Evolutionary conservation across 92 coral and sea anemone species (phyloP).

Genomic region (Porites evermanni): DNA sequence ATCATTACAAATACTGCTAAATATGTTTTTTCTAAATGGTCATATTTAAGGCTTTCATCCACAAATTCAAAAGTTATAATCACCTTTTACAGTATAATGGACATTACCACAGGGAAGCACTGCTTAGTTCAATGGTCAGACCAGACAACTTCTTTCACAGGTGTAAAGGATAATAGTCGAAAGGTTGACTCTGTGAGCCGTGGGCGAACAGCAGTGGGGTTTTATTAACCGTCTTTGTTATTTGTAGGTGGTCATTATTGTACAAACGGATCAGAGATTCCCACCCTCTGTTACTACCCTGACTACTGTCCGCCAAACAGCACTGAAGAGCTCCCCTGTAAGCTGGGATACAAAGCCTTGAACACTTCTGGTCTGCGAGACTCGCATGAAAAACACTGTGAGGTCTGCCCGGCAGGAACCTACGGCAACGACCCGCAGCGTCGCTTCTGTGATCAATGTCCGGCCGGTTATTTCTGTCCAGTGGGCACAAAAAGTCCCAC

Average conservation of each 20-base stretch:
- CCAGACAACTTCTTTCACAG: too few species aligned
- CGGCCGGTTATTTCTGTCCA: constrained; percentile 93
- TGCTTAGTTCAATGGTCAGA: too few species aligned
- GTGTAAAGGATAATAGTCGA: too few species aligned
- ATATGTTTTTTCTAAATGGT: too few species aligned
- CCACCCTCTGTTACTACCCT: constrained; percentile 77
- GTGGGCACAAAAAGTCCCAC: constrained; percentile 82
- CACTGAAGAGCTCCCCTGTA: constrained; percentile 62
- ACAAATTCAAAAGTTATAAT: too few species aligned
- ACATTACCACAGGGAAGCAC: too few species aligned
- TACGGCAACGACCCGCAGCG: constrained; percentile 88
- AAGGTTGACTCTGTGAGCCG: too few species aligned
- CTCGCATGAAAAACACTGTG: constrained; percentile 54
- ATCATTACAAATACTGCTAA: too few species aligned
- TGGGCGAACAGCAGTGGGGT: not conserved
- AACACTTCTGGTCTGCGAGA: constrained; percentile 72
- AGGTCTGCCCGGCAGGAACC: constrained; percentile 77
- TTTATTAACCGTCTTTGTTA: not conserved
- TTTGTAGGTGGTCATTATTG: constrained; percentile 88
- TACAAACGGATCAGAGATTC: constrained; percentile 62
- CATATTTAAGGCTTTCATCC: too few species aligned
- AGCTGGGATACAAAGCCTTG: constrained; percentile 81
- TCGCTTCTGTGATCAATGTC: constrained; percentile 78
- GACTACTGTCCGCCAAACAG: constrained; percentile 86
- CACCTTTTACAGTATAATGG: too few species aligned